phyloP scores from a whole-genome alignment of 2,113 vertebrate species.

The Corythaixoides concolor region DNA sequence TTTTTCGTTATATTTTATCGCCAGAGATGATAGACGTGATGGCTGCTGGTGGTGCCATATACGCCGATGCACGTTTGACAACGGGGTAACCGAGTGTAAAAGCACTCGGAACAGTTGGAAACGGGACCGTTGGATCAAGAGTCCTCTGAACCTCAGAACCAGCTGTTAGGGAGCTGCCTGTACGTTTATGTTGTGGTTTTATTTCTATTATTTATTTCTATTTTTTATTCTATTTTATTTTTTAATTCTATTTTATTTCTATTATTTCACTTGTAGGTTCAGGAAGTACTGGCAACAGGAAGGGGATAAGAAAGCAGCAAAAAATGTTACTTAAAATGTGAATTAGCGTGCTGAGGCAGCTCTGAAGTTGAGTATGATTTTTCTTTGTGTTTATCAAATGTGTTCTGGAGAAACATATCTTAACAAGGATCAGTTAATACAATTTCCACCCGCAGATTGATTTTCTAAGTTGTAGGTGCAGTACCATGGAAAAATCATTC shows the following conservation, averaged over 20 bases:
- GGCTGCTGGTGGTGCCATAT: accelerated
- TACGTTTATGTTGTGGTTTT: background rate
- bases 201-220: background rate
- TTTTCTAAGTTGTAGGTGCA: background rate
- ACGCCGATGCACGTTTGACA: accelerated
- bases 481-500: background rate
- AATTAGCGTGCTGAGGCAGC: background rate
- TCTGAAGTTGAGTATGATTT: background rate
- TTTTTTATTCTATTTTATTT: too few relatives aligned
- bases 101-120: background rate
- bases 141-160: accelerated
- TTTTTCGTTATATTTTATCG: background rate
- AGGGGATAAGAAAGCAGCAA: background rate
- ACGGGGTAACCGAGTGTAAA: background rate
- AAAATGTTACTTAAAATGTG: background rate
- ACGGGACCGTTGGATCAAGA: accelerated
- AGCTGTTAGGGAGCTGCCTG: background rate
- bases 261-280: background rate
- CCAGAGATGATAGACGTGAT: background rate
- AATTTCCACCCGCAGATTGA: background rate
- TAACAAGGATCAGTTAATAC: background rate
- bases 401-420: background rate
- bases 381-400: background rate
- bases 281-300: background rate
- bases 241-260: too few relatives aligned